These are phyloP conservation scores for Falco punctatus DNA, from an alignment of 2,113 vertebrate species.

Conservation along the genomic window DNA sequence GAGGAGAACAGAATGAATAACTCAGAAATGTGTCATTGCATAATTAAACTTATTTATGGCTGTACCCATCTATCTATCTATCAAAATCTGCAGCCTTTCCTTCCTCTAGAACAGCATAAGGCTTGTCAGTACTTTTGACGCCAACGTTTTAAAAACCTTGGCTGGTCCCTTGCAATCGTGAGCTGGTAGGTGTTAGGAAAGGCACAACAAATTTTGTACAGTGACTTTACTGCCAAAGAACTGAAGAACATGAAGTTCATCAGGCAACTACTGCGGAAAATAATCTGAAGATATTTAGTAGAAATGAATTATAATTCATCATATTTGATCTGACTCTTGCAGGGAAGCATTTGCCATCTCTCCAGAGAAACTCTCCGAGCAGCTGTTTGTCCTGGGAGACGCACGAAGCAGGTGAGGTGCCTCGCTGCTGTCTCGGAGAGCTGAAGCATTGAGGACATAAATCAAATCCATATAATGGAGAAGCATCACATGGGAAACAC, in stretches of 20 bases:
- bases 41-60: slow-evolving; percentile 12
- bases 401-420: background rate
- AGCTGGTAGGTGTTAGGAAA: background rate
- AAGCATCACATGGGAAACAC: background rate
- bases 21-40: slow-evolving; percentile 26
- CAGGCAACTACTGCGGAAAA: background rate
- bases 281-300: background rate
- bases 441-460: accelerated
- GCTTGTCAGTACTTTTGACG: background rate
- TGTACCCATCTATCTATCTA: background rate
- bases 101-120: background rate
- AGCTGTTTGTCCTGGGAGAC: background rate
- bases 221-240: background rate
- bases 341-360: background rate
- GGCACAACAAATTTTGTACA: background rate
- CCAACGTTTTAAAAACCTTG: background rate
- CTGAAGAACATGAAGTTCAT: background rate
- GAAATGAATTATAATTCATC: background rate
- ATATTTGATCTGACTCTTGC: background rate
- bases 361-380: accelerated
- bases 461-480: accelerated
- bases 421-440: accelerated
- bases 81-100: background rate
- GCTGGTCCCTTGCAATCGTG: background rate
- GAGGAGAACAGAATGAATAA: background rate